Evolutionary conservation across 1,140 invertebrate species (phyloP).

Genomic region (Eupeodes corollae): DNA sequence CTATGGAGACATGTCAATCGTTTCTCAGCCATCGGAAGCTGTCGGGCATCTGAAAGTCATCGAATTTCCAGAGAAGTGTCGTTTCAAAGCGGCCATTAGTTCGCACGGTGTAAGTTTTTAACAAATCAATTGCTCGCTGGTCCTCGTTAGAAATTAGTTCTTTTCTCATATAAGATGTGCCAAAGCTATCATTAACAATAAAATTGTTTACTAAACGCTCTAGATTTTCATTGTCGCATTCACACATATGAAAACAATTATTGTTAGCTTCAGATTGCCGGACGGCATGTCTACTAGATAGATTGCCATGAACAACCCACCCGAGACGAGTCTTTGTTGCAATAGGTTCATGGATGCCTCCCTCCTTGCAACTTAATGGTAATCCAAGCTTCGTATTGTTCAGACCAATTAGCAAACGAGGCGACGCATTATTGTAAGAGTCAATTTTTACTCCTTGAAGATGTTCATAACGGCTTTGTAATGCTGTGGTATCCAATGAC

Average conservation of each 20-base stretch:
- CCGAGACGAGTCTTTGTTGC: conserved; percentile 1
- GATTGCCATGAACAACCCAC: conserved; percentile 5
- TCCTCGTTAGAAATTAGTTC: neutral
- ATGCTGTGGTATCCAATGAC: neutral
- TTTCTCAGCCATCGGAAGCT: conserved; percentile 4
- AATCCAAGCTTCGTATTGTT: neutral
- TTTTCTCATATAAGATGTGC: neutral
- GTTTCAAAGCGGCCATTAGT: conserved; percentile 7
- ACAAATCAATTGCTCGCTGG: neutral
- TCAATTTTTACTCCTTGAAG: neutral
- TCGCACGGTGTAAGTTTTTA: neutral
- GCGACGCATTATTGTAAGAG: neutral
- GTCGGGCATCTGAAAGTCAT: neutral
- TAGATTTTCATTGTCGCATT: neutral
- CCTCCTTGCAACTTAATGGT: neutral
- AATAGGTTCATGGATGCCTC: neutral
- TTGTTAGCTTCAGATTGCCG: too few relatives aligned
- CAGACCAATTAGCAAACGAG: conserved; percentile 2
- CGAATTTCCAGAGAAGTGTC: conserved; percentile 10
- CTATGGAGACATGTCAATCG: conserved; percentile 5
- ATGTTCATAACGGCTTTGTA: neutral
- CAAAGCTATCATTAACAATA: neutral
- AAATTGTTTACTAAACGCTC: neutral
- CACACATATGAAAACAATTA: too few relatives aligned
- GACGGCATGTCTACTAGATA: neutral